Percentiles rank a stretch among this genome's conserved stretches.
Evolutionary conservation across 2,113 vertebrate genomes (phyloP).

Genomic region (Oncorhynchus masou): DNA sequence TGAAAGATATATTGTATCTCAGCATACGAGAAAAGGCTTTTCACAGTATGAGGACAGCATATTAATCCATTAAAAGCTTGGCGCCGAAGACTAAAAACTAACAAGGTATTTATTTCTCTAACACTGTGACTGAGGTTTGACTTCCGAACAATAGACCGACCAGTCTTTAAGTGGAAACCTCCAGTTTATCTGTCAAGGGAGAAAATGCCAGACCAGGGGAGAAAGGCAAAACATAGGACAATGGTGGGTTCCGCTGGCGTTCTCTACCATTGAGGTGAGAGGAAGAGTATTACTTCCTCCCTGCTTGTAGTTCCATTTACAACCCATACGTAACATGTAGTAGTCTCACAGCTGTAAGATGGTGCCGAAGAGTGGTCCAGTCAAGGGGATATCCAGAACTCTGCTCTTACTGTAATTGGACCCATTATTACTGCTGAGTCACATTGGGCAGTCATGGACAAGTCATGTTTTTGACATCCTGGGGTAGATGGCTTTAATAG

Average conservation of each 20-base stretch:
- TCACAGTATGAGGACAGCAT: conserved; percentile 11
- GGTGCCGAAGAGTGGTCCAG: not conserved
- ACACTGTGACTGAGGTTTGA: not conserved
- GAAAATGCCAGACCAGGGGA: conserved; percentile 6
- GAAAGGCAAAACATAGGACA: conserved; percentile 37
- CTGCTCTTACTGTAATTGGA: not conserved
- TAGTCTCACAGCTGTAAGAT: not conserved
- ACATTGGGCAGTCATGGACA: not conserved
- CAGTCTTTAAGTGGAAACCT: not conserved
- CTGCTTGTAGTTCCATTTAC: not conserved
- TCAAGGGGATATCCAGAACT: not conserved
- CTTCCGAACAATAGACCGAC: not conserved
- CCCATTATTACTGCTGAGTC: not conserved
- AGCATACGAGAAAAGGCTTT: not conserved
- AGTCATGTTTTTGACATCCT: conserved; percentile 65
- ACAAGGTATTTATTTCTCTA: not conserved
- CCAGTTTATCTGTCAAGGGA: conserved; percentile 2
- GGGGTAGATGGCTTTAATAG: conserved; percentile 71
- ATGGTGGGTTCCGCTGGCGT: not conserved
- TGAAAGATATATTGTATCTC: not conserved
- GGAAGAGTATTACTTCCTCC: not conserved
- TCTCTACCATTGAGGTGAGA: not conserved
- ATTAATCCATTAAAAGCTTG: not conserved
- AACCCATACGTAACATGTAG: not conserved
- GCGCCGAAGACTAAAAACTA: not conserved